These are phyloP conservation scores for Melospiza melodia DNA, from an alignment of 2,113 vertebrate species.

Conservation along the genomic window DNA sequence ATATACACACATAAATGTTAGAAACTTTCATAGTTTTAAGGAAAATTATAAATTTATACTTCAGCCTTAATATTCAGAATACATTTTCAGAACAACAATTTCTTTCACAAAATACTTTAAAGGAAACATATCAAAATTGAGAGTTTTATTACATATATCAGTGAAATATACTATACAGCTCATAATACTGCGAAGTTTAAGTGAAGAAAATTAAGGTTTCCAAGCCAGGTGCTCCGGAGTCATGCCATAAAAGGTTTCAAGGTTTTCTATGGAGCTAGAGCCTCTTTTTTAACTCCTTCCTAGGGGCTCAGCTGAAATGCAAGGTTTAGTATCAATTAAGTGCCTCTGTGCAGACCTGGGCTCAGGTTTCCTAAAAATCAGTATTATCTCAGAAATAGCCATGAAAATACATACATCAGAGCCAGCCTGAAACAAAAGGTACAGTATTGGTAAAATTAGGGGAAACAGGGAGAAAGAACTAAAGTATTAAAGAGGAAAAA, in stretches of 20 bases:
- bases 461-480: not conserved
- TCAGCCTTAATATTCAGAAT: not conserved
- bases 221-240: not conserved
- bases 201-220: not conserved
- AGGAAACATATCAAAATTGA: not conserved
- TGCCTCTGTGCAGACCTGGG: not conserved
- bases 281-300: not conserved
- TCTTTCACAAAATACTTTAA: not conserved
- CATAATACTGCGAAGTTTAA: not conserved
- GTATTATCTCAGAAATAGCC: not conserved
- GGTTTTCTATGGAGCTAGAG: not conserved
- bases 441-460: not conserved
- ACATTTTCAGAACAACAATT: not conserved
- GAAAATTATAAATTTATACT: not conserved
- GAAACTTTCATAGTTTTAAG: not conserved
- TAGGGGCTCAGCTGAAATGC: not conserved
- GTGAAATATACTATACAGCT: not conserved
- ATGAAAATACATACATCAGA: not conserved
- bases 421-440: not conserved
- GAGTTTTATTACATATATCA: not conserved
- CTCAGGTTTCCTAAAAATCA: not conserved
- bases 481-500: not conserved
- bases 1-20: no score
- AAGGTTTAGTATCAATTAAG: not conserved
- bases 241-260: not conserved